Evolutionary conservation across 2,888 invertebrate species (phyloP), one percentile per base, ranked within the genome.

Genomic region (Adelognathus sp.): DNA sequence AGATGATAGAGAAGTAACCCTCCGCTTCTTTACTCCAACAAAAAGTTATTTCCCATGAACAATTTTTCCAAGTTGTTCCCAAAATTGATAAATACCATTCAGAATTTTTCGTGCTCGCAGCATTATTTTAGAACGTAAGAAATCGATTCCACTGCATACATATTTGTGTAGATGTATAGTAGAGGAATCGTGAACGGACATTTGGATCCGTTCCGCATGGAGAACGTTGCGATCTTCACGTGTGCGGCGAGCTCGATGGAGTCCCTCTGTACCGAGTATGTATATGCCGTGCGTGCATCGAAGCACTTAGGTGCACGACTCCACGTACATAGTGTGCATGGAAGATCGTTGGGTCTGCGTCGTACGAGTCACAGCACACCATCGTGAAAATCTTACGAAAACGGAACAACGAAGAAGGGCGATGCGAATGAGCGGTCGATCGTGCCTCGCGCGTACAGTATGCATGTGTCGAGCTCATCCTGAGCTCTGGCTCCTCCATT

Each of bases 311-410:
- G 61, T 41, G 41, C 58, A 33, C 60, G 27, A 27, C 14, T 63
- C 36, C 54, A 72, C 24, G 63, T 44, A 56, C 16, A 33, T 18
- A 56, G 24, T 2, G 4, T 21, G 41, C 60, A 61, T 27, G 60
- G 31, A 58, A 27, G 73, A 33, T 6, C 58, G 63, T 16, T 31
- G 24, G 46, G 36, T 58, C 39, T 64, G 46, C 52, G 71, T 29
- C 41, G 54, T 31, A 33, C 33, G 63, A 29, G 70, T 64, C 64
- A 52, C 46, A 24, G 36, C 64, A 16, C 44, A 33, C 44, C 21
- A 46, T 58, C 58, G 39, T 56, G 46, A 36, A 70, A 70, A 63
- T 76, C 64, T 76, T 70, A 58, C 50, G 50, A 70, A 64, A 76
- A 76, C 44, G 46, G 27, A 76, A 63, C 44, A 41, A 44, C 41